phyloP scores from a whole-genome alignment of 30 jellyfish, hydroid and myxozoan species.

The Pelagia noctiluca region DNA sequence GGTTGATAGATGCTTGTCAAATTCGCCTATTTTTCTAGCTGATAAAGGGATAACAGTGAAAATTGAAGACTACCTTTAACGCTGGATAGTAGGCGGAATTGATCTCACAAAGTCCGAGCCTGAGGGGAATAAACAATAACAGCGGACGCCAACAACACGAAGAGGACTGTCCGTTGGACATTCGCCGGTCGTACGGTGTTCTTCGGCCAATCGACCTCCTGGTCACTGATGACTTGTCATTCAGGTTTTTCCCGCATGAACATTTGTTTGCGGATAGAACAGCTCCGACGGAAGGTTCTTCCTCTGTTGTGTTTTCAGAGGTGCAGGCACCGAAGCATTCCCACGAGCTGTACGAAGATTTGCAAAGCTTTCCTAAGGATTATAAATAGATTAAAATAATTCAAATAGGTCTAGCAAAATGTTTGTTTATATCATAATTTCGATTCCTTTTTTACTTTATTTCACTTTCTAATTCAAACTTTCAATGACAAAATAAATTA shows the following conservation, averaged over 20 bases:
- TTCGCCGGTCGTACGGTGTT: constrained; percentile 41
- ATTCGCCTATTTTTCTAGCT: no score
- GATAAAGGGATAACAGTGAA: no score
- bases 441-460: no score
- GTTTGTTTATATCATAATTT: no score
- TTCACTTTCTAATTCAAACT: no score
- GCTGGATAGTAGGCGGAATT: constrained; percentile 88
- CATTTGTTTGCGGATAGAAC: constrained; percentile 28
- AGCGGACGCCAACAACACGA: constrained; percentile 87
- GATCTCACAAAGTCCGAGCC: constrained; percentile 94
- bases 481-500: no score
- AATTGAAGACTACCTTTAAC: constrained; percentile 65
- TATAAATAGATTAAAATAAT: no score
- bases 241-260: constrained; percentile 53
- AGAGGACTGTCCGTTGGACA: constrained; percentile 35
- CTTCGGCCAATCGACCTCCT: constrained; percentile 34
- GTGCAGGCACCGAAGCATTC: constrained; percentile 97
- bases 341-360: constrained; percentile 88
- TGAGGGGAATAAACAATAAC: constrained; percentile 85
- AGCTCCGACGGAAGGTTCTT: constrained; percentile 35
- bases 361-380: constrained; percentile 85
- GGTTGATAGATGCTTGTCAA: no score
- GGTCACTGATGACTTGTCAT: constrained; percentile 20
- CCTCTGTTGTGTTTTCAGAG: constrained; percentile 34
- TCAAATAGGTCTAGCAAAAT: no score